Evolutionary conservation across 2,888 invertebrate species (phyloP), one percentile per base, ranked within the genome.

Genomic region (Acholoe squamosa): DNA sequence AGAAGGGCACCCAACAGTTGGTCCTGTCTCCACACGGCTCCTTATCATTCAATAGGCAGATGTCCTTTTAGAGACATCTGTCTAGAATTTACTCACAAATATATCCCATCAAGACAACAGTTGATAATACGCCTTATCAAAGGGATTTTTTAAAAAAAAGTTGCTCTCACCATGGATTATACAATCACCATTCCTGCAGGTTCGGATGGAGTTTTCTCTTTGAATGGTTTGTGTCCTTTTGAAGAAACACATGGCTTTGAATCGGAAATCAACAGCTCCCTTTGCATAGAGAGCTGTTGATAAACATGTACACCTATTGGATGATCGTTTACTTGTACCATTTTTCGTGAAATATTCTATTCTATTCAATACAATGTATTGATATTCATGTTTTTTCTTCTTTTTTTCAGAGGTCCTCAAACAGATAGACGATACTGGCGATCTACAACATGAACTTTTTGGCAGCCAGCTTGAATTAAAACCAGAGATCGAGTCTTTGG

Each of bases 381-480:
- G 7, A 22, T 3, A 28, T 54, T 54, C 52, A 54, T 54, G 5
- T 54, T 34, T 0, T 31, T 12, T 25, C 19, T 76, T 89, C 34
- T 89, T 86, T 52, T 54, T 12, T 90, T 90, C 91, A 91, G 91
- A 91, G 43, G 61, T 91, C 22, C 28, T 89, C 12, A 80, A 80
- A 25, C 33, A 52, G 34, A 84, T 77, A 22, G 89, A 76, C 33
- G 51, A 12, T 33, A 25, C 88, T 22, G 52, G 12, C 5, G 90
- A 90, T 54, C 84, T 90, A 34, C 52, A 33, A 33, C 84, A 56
- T 90, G 92, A 93, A 91, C 84, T 93, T 22, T 94, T 94, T 92
- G 92, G 92, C 89, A 91, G 91, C 22, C 93, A 93, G 77, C 90
- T 93, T 25, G 89, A 90, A 71, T 89, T 61, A 43, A 92, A 92